Conservation (phyloP, 1,140 invertebrate genomes). For the Rhyzopertha dominica region DNA sequence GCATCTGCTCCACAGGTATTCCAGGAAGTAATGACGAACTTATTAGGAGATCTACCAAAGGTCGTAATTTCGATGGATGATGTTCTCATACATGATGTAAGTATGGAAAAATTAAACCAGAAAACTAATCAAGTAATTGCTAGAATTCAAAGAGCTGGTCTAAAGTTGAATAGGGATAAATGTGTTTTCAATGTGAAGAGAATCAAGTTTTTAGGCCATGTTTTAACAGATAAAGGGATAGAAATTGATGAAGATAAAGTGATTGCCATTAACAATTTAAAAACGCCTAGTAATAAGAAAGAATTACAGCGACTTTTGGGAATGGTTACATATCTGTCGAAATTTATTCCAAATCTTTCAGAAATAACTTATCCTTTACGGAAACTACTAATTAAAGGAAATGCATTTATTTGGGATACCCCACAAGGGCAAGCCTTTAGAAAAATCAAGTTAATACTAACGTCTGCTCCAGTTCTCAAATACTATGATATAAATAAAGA, state of each 20-base stretch:
- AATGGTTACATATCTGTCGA: constrained; percentile 42
- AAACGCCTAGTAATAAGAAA: constrained; percentile 31
- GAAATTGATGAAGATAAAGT: constrained; percentile 37
- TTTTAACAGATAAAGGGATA: constrained; percentile 39
- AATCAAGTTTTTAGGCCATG: constrained; percentile 40
- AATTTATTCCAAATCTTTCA: constrained; percentile 35
- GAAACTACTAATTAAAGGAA: constrained; percentile 5
- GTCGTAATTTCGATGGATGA: constrained; percentile 40
- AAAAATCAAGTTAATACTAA: no score
- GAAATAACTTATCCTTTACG: constrained; percentile 14
- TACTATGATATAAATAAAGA: no score
- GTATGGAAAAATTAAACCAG: constrained; percentile 31
- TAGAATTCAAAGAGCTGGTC: constrained; percentile 23
- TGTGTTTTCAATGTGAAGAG: constrained; percentile 29
- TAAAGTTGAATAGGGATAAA: constrained; percentile 32
- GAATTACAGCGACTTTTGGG: constrained; percentile 41
- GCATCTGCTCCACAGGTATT: constrained; percentile 39
- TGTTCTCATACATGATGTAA: constrained; percentile 36
- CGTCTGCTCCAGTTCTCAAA: no score
- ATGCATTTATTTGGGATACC: no score
- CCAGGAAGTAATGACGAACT: constrained; percentile 38
- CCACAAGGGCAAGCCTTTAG: no score
- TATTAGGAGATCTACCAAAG: constrained; percentile 28
- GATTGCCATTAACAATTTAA: constrained; percentile 39
- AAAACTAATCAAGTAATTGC: constrained; percentile 27